phyloP scores from a whole-genome alignment of 2,888 invertebrate genomes.

The Dryadula phaetusa region DNA sequence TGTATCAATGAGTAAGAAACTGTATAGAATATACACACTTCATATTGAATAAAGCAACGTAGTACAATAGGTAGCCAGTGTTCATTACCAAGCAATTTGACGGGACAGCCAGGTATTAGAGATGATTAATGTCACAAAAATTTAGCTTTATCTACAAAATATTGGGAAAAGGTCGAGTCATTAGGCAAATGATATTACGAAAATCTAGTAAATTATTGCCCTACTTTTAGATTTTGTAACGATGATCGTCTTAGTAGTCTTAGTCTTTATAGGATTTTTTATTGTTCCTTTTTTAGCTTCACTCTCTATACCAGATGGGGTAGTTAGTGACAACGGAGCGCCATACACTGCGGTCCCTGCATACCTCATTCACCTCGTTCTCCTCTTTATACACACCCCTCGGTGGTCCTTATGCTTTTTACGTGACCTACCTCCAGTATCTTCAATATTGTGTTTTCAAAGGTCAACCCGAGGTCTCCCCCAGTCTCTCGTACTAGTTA shows the following conservation, averaged over 20 bases:
- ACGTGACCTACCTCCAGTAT: too few species aligned
- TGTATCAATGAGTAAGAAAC: conserved; percentile 13
- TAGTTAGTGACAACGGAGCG: too few species aligned
- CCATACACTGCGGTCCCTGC: too few species aligned
- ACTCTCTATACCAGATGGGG: too few species aligned
- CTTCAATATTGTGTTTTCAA: too few species aligned
- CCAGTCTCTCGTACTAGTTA: too few species aligned
- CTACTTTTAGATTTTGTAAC: not conserved
- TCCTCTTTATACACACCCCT: too few species aligned
- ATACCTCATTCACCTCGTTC: too few species aligned
- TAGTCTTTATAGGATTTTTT: not conserved
- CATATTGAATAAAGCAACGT: conserved; percentile 17
- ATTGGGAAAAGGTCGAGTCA: conserved; percentile 17
- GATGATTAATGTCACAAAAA: conserved; percentile 36
- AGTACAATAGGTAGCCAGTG: conserved; percentile 17
- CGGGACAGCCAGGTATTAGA: conserved; percentile 30
- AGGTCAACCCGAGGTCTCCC: too few species aligned
- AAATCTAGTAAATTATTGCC: conserved; percentile 13
- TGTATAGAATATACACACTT: conserved; percentile 24
- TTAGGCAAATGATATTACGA: conserved; percentile 27
- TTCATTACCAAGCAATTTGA: conserved; percentile 37
- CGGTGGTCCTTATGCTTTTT: too few species aligned
- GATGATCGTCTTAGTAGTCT: not conserved
- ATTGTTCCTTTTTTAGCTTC: too few species aligned
- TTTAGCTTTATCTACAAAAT: conserved; percentile 27